Conservation (phyloP, 2,888 invertebrate species). For the Xanthia icteritia region DNA sequence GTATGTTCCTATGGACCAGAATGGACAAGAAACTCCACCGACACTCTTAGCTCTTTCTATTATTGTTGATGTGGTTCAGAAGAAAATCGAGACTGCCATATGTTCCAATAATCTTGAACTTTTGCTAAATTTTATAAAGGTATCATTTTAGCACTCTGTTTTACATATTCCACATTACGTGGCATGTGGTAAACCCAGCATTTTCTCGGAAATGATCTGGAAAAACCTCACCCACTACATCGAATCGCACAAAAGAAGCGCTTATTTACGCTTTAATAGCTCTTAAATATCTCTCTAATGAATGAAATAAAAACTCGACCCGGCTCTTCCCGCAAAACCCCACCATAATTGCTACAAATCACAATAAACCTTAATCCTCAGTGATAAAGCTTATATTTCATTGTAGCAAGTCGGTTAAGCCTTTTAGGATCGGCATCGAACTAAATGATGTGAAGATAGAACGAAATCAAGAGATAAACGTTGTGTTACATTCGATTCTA, state of each 20-base stretch:
- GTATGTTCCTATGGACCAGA: too few species aligned
- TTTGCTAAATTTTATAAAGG: neutral
- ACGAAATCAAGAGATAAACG: constrained; percentile 82
- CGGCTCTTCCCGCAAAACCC: constrained; percentile 63
- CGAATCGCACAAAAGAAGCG: constrained; percentile 63
- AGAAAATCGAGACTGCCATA: neutral
- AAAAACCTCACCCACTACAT: constrained; percentile 46
- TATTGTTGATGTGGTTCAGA: neutral
- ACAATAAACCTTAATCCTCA: constrained; percentile 57
- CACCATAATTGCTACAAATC: constrained; percentile 49
- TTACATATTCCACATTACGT: neutral
- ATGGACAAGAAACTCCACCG: too few species aligned
- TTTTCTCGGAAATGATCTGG: constrained; percentile 31
- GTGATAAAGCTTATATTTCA: constrained; percentile 62
- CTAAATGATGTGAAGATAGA: constrained; percentile 84
- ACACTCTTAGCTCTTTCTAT: too few species aligned
- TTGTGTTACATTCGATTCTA: constrained; percentile 72
- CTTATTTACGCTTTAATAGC: constrained; percentile 78
- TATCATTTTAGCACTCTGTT: neutral
- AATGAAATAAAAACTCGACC: constrained; percentile 76
- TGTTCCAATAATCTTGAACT: neutral
- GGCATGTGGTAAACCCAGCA: too few species aligned
- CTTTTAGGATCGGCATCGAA: constrained; percentile 66
- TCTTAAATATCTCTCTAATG: constrained; percentile 81
- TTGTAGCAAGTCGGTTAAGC: constrained; percentile 61